Evolutionary conservation across 92 coral and sea anemone genomes (phyloP).

Genomic region (Palythoa heliodiscus): DNA sequence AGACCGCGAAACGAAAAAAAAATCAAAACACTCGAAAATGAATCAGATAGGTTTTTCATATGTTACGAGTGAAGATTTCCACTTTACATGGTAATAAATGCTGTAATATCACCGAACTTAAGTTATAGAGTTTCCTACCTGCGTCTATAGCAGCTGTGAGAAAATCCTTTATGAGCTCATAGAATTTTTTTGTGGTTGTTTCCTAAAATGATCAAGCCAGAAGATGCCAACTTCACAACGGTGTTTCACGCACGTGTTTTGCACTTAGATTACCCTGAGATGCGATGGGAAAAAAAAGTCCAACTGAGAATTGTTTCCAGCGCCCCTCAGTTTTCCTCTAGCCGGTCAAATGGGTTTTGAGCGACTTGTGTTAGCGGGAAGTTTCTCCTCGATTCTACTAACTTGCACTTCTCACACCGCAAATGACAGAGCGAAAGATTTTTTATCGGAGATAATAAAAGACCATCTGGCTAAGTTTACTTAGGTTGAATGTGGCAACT

Average conservation of each 20-base stretch:
- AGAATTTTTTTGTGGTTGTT: slow-evolving; percentile 1
- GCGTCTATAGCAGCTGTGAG: neutral
- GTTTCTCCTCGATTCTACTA: neutral
- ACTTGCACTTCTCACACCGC: slow-evolving; percentile 6
- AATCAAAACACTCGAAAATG: neutral
- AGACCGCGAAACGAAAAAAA: neutral
- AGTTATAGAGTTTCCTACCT: neutral
- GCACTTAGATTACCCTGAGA: neutral
- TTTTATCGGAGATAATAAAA: slow-evolving; percentile 20
- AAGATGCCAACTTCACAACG: neutral
- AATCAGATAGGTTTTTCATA: neutral
- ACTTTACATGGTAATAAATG: neutral
- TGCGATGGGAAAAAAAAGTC: slow-evolving; percentile 2
- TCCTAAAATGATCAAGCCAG: neutral
- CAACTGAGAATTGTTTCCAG: neutral
- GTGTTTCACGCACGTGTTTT: slow-evolving; percentile 13
- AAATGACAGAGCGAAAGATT: slow-evolving; percentile 39
- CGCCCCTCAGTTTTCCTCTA: neutral
- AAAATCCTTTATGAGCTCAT: slow-evolving; percentile 19
- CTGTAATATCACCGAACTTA: neutral
- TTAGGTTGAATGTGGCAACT: slow-evolving; percentile 7
- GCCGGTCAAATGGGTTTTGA: neutral
- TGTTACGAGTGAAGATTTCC: neutral
- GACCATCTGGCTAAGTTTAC: slow-evolving; percentile 34
- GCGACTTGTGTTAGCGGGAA: neutral